phyloP scores from a whole-genome alignment of 2,113 vertebrate genomes.

The Erythrolamprus reginae region DNA sequence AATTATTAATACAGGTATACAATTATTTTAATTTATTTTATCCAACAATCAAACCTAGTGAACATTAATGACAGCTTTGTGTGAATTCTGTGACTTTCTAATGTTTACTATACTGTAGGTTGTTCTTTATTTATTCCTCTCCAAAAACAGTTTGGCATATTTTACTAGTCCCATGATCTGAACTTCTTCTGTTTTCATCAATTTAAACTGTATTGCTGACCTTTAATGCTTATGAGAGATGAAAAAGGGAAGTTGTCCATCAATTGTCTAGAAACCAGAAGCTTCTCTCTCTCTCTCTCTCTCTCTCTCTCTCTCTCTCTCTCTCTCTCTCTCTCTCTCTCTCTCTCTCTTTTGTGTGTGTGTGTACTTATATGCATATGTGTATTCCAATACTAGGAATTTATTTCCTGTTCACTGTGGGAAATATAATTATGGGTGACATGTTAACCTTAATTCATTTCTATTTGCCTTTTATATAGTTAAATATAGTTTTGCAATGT shows the following conservation, averaged over 20 bases:
- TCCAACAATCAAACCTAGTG: background rate
- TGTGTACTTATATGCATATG: background rate
- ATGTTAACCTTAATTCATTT: slow-evolving; percentile 42
- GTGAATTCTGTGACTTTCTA: slow-evolving; percentile 13
- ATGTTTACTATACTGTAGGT: background rate
- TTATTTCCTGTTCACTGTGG: slow-evolving; percentile 64
- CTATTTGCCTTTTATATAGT: slow-evolving; percentile 21
- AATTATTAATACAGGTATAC: background rate
- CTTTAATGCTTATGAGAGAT: slow-evolving; percentile 59
- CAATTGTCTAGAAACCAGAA: slow-evolving; percentile 59
- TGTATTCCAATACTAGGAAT: slow-evolving; percentile 51
- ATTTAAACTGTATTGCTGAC: slow-evolving; percentile 45
- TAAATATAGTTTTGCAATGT: slow-evolving; percentile 16
- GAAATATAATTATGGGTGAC: slow-evolving; percentile 58
- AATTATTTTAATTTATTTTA: background rate
- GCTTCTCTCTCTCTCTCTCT: slow-evolving; percentile 19
- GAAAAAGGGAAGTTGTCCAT: slow-evolving; percentile 73
- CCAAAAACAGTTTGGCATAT: slow-evolving; percentile 29
- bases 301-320: background rate
- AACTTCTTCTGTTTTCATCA: slow-evolving; percentile 46
- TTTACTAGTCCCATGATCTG: slow-evolving; percentile 21
- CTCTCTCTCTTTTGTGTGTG: too few relatives aligned
- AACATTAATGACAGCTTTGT: background rate
- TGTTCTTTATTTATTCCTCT: slow-evolving; percentile 20
- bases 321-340: too few relatives aligned